Evolutionary conservation across 2,797 vertebrate genomes (phyloP), one percentile per base, ranked within the genome.

Genomic region (Cichlasoma orientale): DNA sequence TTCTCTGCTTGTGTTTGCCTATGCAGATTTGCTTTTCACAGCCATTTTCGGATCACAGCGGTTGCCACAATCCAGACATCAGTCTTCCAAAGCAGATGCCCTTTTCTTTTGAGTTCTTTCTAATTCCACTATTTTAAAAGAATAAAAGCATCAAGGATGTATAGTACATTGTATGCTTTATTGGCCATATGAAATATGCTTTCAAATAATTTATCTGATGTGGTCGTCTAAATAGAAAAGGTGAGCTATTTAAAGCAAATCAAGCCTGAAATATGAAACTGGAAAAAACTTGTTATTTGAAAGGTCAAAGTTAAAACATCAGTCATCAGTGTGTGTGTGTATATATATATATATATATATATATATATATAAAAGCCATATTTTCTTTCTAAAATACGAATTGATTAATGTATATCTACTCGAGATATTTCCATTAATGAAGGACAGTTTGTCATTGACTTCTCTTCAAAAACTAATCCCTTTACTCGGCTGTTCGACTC

Each of bases 21-120:
- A 75, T 80, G 82, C 84, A 86, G 72, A 86, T 80, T 75, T 61
- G 73, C 83, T 80, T 78, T 75, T 78, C 80, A 27, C 74, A 77
- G 79, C 55, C 84, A 72, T 74, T 73, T 68, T 75, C 13, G 0
- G 21, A 69, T 74, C 41, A 3, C 83, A 70, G 82, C 71, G n/a
- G 72, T 72, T 23, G 75, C 61, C 80, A 70, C 36, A 54, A 53
- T 63, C 59, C 70, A 72, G 77, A 66, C 14, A 3, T n/a, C 23
- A 3, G 7, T 12, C 63, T 72, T 74, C 9, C 23, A 36, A 33
- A 74, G 66, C 71, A 0, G 53, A 83, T 14, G 2, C 3, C 21
- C 21, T 76, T 21, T 5, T 74, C 56, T 74, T 19, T 52, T 29
- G 33, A 29, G 57, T 41, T 83, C n/a, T 5, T 66, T 52, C 25